These are phyloP conservation scores for Syritta pipiens DNA, from an alignment of 2,888 invertebrate genomes.

Conservation along the genomic window DNA sequence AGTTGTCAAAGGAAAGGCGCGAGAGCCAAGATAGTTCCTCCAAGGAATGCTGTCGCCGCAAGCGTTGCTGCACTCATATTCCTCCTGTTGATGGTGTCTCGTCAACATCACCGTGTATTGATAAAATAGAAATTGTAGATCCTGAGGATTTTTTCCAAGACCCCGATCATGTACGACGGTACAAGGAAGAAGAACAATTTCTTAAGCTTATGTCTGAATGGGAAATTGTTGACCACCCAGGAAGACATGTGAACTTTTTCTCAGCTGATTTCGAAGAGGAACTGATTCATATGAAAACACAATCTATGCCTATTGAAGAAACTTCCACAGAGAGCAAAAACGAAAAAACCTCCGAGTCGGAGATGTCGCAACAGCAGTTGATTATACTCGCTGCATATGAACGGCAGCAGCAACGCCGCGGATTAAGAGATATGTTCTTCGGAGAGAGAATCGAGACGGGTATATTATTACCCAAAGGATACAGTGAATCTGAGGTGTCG, in stretches of 20 bases:
- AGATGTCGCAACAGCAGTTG: constrained; percentile 36
- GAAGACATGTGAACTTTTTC: constrained; percentile 73
- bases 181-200: constrained; percentile 76
- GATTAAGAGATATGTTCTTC: constrained; percentile 73
- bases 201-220: constrained; percentile 77
- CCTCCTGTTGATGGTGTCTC: too few species aligned
- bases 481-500: constrained; percentile 31
- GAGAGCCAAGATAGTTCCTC: constrained; percentile 78
- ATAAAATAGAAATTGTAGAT: constrained; percentile 74
- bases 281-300: constrained; percentile 72
- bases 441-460: constrained; percentile 74
- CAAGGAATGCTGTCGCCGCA: background rate
- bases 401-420: constrained; percentile 16
- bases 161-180: constrained; percentile 77
- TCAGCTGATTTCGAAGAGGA: constrained; percentile 78
- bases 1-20: constrained; percentile 82
- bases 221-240: constrained; percentile 76
- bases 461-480: constrained; percentile 70
- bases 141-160: constrained; percentile 78
- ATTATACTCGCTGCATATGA: constrained; percentile 28
- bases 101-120: too few species aligned
- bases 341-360: constrained; percentile 14
- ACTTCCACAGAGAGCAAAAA: constrained; percentile 14
- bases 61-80: constrained; percentile 47
- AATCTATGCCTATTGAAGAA: constrained; percentile 16